Evolutionary conservation across 2,888 invertebrate genomes (phyloP), one percentile per base, ranked within the genome.

Genomic region (Cataglyphis livida): DNA sequence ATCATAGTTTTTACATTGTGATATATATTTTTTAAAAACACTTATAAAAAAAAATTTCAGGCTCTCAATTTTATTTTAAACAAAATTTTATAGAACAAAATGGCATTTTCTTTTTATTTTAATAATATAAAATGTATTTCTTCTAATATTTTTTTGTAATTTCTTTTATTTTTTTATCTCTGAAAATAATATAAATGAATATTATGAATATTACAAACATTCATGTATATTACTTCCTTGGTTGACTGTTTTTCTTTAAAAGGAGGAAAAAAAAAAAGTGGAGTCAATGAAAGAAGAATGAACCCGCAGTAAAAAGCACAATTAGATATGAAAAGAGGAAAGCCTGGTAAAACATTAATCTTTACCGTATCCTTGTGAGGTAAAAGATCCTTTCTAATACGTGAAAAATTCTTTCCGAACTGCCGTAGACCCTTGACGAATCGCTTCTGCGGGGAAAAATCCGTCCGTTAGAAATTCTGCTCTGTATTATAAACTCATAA

Each of bases 351-450:
- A 71, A 15, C 38, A 35, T 68, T 2, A 51, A 74, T 82, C 94
- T 95, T 96, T 95, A 97, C 97, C 92, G 99, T 99, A 94, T 99
- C 99, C 96, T 99, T 98, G 95, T 99, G 98, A 81, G 99, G 98
- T 91, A 99, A 95, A 90, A 99, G 96, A 95, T 99, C 99, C 95
- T 99, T 99, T 91, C 98, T 96, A 93, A 99, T 99, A 93, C 98
- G 97, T 95, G 99, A 99, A 95, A 99, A 99, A 95, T 99, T 99
- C 95, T 99, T 99, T 91, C 99, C 99, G 95, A 99, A 99, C 95
- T 99, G 99, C 89, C 99, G 96, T 91, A 99, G 96, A 90, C 99
- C 99, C 96, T 99, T 99, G 87, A 99, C 98, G 96, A 99, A 99
- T 91, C 98, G 96, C 96, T 99, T 99, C 95, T 97, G 74, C 44